A percentile compares a stretch with the other conserved stretches of the same genome.
phyloP scores from a whole-genome alignment of 2,113 vertebrate species.

The Podilymbus podiceps region DNA sequence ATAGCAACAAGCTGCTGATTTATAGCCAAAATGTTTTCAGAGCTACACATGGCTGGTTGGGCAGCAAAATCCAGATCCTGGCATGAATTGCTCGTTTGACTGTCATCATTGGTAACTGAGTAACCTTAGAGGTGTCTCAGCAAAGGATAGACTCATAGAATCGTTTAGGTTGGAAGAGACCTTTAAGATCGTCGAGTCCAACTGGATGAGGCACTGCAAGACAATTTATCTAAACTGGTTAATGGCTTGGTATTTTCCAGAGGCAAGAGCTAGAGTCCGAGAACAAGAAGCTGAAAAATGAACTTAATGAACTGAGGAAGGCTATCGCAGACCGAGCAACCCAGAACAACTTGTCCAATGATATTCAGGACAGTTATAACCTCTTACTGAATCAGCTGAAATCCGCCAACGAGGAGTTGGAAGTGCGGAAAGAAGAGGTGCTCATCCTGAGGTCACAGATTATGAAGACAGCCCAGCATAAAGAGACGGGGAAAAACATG shows the following conservation, averaged over 20 bases:
- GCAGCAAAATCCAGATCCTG: not conserved
- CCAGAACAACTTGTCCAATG: conserved; percentile 57
- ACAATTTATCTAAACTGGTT: not conserved
- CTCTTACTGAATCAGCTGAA: conserved; percentile 89
- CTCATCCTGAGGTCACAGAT: conserved; percentile 90
- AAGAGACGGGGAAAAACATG: conserved; percentile 43
- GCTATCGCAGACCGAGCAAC: conserved; percentile 71
- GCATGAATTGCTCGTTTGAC: not conserved
- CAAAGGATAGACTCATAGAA: no score
- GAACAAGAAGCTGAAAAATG: conserved; percentile 95
- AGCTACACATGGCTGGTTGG: not conserved
- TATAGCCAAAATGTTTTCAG: not conserved
- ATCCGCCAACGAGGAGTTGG: conserved; percentile 88
- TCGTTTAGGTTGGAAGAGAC: no score
- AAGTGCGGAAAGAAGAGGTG: conserved; percentile 94
- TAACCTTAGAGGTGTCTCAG: not conserved
- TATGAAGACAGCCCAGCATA: conserved; percentile 78
- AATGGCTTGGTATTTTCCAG: conserved; percentile 66
- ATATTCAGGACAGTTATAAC: conserved; percentile 79
- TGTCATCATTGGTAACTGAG: rapidly evolving
- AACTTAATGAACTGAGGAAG: conserved; percentile 89
- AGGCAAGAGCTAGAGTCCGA: conserved; percentile 92
- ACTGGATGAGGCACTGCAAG: not conserved
- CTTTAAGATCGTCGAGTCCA: no score
- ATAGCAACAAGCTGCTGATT: not conserved